These are phyloP conservation scores for Anagyrus pseudococci DNA, from an alignment of 2,888 invertebrate species.

Conservation along the genomic window DNA sequence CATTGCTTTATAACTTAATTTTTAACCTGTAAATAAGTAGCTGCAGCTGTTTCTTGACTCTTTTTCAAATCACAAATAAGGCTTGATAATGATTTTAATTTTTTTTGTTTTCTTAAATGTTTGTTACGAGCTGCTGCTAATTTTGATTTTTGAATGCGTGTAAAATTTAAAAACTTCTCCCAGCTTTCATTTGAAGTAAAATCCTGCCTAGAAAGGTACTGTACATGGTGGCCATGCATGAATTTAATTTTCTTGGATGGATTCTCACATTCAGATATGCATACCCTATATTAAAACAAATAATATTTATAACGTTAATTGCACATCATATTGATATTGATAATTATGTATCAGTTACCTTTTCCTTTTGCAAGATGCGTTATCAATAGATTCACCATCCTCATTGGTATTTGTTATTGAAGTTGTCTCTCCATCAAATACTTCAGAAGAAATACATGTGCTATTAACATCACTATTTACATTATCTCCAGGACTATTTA, in stretches of 20 bases:
- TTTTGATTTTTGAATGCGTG: not conserved
- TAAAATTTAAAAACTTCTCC: not conserved
- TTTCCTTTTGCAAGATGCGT: not conserved
- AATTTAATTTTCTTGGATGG: not conserved
- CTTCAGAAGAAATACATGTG: no score
- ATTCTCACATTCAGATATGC: not conserved
- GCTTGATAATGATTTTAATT: not conserved
- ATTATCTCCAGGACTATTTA: no score
- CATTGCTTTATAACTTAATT: no score
- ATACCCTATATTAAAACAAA: not conserved
- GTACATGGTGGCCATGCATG: no score
- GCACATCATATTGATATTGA: no score
- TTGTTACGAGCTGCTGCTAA: not conserved
- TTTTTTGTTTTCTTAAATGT: not conserved
- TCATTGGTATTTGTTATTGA: no score
- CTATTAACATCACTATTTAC: no score
- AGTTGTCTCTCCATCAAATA: no score
- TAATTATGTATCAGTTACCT: not conserved
- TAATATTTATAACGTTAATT: not conserved
- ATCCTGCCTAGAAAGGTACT: not conserved
- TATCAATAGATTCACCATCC: no score
- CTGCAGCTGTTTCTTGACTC: not conserved
- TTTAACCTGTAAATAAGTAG: not conserved
- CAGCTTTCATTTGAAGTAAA: not conserved
- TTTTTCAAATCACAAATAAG: not conserved